Percentiles rank a stretch among this genome's conserved stretches.
Conservation (phyloP, 2,113 vertebrate genomes). For the Pedionomus torquatus region DNA sequence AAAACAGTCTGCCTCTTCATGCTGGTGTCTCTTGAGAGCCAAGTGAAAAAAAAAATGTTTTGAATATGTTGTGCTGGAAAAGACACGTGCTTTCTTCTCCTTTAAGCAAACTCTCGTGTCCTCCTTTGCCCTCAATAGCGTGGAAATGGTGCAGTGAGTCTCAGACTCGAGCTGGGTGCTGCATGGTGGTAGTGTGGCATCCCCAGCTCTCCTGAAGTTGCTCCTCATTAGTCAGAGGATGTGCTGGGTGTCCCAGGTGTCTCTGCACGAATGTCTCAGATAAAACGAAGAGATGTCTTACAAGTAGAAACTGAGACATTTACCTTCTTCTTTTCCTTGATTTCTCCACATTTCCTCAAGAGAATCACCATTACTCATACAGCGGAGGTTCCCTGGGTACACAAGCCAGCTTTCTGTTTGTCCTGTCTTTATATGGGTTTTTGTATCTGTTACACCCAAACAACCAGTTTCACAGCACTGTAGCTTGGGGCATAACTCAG, state of each 20-base stretch:
- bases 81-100: slow-evolving; percentile 35
- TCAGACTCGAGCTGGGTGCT: neutral
- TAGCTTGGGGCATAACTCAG: neutral
- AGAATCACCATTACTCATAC: neutral
- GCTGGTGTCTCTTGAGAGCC: slow-evolving; percentile 62
- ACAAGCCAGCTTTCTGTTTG: neutral
- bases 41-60: slow-evolving; percentile 30
- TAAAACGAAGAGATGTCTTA: rapidly evolving
- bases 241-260: neutral
- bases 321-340: neutral
- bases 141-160: neutral
- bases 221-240: neutral
- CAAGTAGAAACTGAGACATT: neutral
- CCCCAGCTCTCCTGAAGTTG: neutral
- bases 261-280: neutral
- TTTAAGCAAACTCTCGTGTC: slow-evolving; percentile 30
- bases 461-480: neutral
- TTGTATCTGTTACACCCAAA: neutral
- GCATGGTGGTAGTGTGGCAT: neutral
- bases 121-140: neutral
- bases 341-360: neutral
- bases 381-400: neutral
- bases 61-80: slow-evolving; percentile 44
- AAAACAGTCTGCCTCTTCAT: slow-evolving; percentile 62
- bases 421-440: neutral